Percentiles rank a stretch among this genome's conserved stretches.
phyloP scores from a whole-genome alignment of 2,113 vertebrate genomes.

The Lepus americanus region DNA sequence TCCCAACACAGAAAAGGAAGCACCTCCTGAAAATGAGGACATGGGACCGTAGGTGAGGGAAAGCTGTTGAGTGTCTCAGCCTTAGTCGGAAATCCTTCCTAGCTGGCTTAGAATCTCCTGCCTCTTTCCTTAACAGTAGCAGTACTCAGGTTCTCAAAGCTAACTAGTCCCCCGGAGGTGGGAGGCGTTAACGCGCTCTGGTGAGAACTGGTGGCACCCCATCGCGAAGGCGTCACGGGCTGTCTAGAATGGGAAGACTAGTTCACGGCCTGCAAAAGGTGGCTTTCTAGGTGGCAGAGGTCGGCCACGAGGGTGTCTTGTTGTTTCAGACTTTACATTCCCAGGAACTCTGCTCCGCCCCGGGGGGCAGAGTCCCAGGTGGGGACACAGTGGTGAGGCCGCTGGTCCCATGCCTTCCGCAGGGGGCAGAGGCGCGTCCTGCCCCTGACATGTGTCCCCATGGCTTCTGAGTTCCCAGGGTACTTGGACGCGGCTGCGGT shows the following conservation, averaged over 20 bases:
- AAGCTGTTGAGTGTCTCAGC: constrained; percentile 53
- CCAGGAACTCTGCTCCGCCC: background rate
- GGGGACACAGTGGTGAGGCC: background rate
- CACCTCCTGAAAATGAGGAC: constrained; percentile 13
- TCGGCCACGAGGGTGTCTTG: background rate
- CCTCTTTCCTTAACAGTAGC: constrained; percentile 32
- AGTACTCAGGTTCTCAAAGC: constrained; percentile 62
- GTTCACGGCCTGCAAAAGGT: background rate
- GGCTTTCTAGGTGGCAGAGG: background rate
- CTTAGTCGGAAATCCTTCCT: constrained; percentile 54
- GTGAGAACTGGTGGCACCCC: background rate
- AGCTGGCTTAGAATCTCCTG: background rate
- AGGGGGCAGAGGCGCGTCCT: background rate
- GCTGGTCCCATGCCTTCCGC: background rate
- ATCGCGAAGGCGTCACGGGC: background rate
- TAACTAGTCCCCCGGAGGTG: background rate
- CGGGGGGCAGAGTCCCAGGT: background rate
- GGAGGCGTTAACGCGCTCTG: background rate
- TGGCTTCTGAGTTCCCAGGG: background rate
- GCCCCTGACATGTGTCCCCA: background rate
- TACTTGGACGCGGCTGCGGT: background rate
- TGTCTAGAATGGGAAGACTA: background rate
- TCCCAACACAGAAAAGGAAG: background rate
- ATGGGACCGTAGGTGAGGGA: background rate
- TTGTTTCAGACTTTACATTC: background rate